A percentile compares a stretch with the other conserved stretches of the same genome.
phyloP scores from a whole-genome alignment of 2,888 invertebrate genomes.

The Eutolmus rufibarbis region DNA sequence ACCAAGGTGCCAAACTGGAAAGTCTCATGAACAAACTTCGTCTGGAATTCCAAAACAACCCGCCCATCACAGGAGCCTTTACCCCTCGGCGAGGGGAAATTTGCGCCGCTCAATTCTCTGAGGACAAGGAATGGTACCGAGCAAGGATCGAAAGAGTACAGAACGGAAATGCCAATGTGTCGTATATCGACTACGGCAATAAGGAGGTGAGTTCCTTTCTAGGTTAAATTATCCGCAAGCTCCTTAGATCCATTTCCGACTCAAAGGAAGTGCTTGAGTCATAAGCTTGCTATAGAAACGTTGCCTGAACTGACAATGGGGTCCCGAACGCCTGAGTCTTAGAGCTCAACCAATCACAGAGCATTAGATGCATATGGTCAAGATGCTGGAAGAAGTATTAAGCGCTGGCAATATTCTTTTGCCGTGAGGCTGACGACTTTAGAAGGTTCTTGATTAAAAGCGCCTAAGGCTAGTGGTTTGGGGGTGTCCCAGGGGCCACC shows the following conservation, averaged over 20 bases:
- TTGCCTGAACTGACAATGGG: not conserved
- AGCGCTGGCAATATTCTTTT: slow-evolving; percentile 56
- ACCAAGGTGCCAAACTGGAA: slow-evolving; percentile 86
- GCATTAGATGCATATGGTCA: not conserved
- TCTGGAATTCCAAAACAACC: slow-evolving; percentile 83
- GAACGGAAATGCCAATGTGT: slow-evolving; percentile 78
- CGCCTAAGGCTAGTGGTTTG: not conserved
- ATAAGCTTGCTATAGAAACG: slow-evolving; percentile 62
- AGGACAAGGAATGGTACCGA: slow-evolving; percentile 95
- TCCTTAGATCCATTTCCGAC: slow-evolving; percentile 64
- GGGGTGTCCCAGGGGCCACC: not conserved
- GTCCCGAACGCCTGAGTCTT: not conserved
- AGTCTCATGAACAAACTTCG: slow-evolving; percentile 85
- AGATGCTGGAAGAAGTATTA: slow-evolving; percentile 23
- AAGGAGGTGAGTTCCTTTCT: slow-evolving; percentile 69
- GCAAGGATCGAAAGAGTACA: slow-evolving; percentile 86
- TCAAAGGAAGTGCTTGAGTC: slow-evolving; percentile 63
- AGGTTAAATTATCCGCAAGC: slow-evolving; percentile 54
- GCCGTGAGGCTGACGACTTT: slow-evolving; percentile 47
- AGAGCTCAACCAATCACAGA: not conserved
- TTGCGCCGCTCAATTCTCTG: slow-evolving; percentile 87
- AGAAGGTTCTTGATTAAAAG: not conserved
- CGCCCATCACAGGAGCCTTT: slow-evolving; percentile 87
- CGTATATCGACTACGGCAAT: slow-evolving; percentile 97
- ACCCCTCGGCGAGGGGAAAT: slow-evolving; percentile 85